Percentiles rank a stretch among this genome's conserved stretches.
These are phyloP conservation scores for Phycodurus eques DNA, from an alignment of 2,113 vertebrate genomes.

Conservation along the genomic window DNA sequence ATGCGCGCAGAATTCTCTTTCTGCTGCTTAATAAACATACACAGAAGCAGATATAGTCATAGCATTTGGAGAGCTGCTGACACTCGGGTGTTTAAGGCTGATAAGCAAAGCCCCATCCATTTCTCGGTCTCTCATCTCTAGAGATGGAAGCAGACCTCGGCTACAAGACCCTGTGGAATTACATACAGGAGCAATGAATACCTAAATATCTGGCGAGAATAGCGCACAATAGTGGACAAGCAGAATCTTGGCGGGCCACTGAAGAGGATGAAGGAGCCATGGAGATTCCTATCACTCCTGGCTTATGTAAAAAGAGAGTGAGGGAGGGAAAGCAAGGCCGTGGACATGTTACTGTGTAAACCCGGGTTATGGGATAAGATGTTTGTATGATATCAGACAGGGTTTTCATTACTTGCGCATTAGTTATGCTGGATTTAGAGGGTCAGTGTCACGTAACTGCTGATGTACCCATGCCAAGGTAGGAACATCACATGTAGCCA, in stretches of 20 bases:
- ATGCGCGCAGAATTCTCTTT: slow-evolving; percentile 16
- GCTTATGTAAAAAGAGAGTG: slow-evolving; percentile 39
- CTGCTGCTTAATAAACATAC: slow-evolving; percentile 54
- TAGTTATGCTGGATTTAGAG: slow-evolving; percentile 69
- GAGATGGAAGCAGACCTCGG: slow-evolving; percentile 40
- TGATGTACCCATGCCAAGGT: slow-evolving; percentile 39
- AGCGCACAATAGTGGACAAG: slow-evolving; percentile 53
- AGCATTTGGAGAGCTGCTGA: slow-evolving; percentile 52
- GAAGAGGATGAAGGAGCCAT: slow-evolving; percentile 37
- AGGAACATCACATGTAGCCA: slow-evolving; percentile 28
- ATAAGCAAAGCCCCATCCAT: slow-evolving; percentile 59
- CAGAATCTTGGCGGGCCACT: slow-evolving; percentile 41
- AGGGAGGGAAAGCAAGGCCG: slow-evolving; percentile 33
- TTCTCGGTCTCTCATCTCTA: slow-evolving; percentile 37
- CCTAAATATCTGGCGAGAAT: slow-evolving; percentile 59
- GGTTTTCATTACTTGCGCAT: slow-evolving; percentile 66
- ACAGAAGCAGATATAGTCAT: slow-evolving; percentile 44
- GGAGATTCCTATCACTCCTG: slow-evolving; percentile 53
- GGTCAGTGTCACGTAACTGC: slow-evolving; percentile 57
- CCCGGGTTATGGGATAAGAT: slow-evolving; percentile 63
- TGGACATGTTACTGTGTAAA: slow-evolving; percentile 38
- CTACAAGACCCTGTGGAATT: slow-evolving; percentile 51
- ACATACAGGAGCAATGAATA: slow-evolving; percentile 47
- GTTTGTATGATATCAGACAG: slow-evolving; percentile 55
- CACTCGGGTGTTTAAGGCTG: slow-evolving; percentile 59